Conservation (phyloP, 1,140 invertebrate species). For the Globodera ellingtonae region DNA sequence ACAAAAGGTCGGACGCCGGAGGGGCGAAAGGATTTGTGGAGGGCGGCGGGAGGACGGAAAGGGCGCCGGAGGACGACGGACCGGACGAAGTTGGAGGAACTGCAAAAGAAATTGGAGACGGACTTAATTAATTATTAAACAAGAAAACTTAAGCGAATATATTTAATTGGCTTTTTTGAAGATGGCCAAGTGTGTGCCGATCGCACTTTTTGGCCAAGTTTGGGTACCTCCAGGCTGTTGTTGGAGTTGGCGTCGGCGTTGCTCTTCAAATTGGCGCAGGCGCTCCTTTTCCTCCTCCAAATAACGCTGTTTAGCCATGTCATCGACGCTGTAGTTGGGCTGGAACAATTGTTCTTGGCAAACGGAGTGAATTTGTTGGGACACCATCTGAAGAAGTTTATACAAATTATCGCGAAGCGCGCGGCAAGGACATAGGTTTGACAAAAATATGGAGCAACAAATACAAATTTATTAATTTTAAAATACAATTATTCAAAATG, state of each 20-base stretch:
- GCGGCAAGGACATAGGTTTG: too few species aligned
- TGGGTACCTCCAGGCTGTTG: slow-evolving; percentile 68
- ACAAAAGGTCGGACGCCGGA: slow-evolving; percentile 22
- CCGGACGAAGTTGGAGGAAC: slow-evolving; percentile 39
- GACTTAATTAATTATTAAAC: too few species aligned
- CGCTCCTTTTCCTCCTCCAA: slow-evolving; percentile 64
- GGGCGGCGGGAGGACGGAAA: slow-evolving; percentile 20
- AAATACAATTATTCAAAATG: too few species aligned
- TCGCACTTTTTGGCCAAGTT: too few species aligned
- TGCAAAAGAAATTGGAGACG: too few species aligned
- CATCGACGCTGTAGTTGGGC: slow-evolving; percentile 45
- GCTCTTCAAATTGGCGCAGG: slow-evolving; percentile 60
- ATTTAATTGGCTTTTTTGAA: too few species aligned
- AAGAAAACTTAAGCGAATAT: too few species aligned
- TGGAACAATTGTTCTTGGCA: slow-evolving; percentile 32
- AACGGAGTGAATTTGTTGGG: slow-evolving; percentile 42
- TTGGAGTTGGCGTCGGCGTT: slow-evolving; percentile 66
- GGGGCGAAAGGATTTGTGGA: neutral
- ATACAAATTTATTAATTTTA: too few species aligned
- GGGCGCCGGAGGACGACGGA: slow-evolving; percentile 37
- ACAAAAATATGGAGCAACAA: too few species aligned
- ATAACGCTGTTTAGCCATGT: slow-evolving; percentile 57
- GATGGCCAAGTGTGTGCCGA: too few species aligned
- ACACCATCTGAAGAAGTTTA: slow-evolving; percentile 43
- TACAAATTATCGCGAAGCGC: neutral